Conservation (phyloP, 1,140 invertebrate species). For the Eriocheir sinensis region DNA sequence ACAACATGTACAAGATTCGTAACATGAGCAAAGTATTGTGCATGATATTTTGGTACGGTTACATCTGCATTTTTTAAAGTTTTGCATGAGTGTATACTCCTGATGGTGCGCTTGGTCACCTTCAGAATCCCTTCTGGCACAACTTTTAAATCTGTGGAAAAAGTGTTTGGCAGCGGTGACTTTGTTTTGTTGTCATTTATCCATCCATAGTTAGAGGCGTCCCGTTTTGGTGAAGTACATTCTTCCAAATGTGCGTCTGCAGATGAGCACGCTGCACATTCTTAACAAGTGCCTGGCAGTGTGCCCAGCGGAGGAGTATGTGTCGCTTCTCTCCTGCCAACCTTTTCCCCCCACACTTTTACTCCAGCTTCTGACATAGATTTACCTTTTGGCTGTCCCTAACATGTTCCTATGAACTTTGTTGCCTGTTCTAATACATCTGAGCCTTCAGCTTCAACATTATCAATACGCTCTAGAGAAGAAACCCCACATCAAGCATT, state of each 20-base stretch:
- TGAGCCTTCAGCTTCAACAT: slow-evolving; percentile 40
- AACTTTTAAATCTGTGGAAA: slow-evolving; percentile 1
- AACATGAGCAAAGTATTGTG: slow-evolving; percentile 52
- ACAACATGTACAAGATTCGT: slow-evolving; percentile 12
- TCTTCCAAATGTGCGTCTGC: slow-evolving; percentile 28
- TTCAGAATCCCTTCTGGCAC: slow-evolving; percentile 32
- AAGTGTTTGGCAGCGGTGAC: slow-evolving; percentile 48
- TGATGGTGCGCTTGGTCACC: slow-evolving; percentile 31
- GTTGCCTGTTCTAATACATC: slow-evolving; percentile 44
- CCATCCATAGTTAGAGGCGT: too few relatives aligned
- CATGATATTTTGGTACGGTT: slow-evolving; percentile 44
- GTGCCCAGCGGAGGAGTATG: slow-evolving; percentile 28
- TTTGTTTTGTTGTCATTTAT: too few relatives aligned
- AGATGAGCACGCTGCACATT: slow-evolving; percentile 38
- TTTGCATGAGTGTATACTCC: slow-evolving; percentile 24
- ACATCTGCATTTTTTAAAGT: slow-evolving; percentile 53
- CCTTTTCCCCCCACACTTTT: slow-evolving; percentile 46
- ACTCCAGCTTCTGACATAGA: slow-evolving; percentile 53
- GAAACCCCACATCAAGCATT: slow-evolving; percentile 40
- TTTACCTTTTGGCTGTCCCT: slow-evolving; percentile 55
- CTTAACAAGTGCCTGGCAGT: slow-evolving; percentile 42
- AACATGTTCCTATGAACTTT: slow-evolving; percentile 55
- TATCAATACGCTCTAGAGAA: slow-evolving; percentile 42
- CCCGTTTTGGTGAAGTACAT: slow-evolving; percentile 23
- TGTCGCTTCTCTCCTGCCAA: slow-evolving; percentile 54